Conservation (phyloP, 2,113 vertebrate species). For the Hippotragus niger region DNA sequence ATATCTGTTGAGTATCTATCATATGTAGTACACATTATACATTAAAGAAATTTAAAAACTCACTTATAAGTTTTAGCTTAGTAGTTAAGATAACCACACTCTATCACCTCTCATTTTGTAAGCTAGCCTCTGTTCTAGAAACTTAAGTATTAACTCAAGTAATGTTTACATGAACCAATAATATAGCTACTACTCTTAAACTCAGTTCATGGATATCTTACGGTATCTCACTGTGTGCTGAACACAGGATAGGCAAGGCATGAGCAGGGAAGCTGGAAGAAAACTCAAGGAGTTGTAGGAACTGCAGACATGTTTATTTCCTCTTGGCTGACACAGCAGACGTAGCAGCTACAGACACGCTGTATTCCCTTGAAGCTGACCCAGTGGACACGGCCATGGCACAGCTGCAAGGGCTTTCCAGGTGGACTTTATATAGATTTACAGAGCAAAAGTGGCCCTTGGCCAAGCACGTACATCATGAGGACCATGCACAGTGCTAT, state of each 20-base stretch:
- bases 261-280: background rate
- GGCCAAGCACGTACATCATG: background rate
- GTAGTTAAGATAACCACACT: background rate
- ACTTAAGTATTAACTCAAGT: background rate
- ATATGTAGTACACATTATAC: background rate
- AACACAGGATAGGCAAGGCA: background rate
- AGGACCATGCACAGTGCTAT: rapidly evolving
- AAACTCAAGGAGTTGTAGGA: background rate
- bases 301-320: background rate
- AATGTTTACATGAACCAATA: background rate
- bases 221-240: background rate
- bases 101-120: background rate
- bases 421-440: background rate
- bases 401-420: background rate
- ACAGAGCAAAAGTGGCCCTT: background rate
- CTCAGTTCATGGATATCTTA: background rate
- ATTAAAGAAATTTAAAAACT: background rate
- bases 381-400: background rate
- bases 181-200: background rate
- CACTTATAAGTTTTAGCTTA: background rate
- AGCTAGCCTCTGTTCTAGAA: background rate
- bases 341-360: background rate
- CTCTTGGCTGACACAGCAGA: background rate
- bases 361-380: rapidly evolving
- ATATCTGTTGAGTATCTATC: background rate